phyloP scores from a whole-genome alignment of 2,888 invertebrate genomes.

The Oeneis ivallda region DNA sequence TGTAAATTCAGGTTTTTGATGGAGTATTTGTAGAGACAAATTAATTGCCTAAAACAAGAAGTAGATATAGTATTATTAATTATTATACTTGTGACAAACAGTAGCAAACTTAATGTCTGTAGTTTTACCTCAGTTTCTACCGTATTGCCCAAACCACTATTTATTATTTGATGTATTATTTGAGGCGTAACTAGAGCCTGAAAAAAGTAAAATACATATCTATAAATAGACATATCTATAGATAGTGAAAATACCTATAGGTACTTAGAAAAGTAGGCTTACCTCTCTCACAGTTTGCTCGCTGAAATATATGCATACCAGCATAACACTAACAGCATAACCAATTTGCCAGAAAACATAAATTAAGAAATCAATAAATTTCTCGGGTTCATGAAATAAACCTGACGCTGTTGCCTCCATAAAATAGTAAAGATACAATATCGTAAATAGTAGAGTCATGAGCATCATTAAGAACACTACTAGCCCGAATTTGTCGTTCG shows the following conservation, averaged over 20 bases:
- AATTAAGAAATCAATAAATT: constrained; percentile 55
- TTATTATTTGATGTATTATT: constrained; percentile 59
- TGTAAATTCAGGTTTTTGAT: constrained; percentile 55
- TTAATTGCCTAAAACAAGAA: constrained; percentile 54
- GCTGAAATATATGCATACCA: constrained; percentile 51
- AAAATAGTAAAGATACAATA: constrained; percentile 63
- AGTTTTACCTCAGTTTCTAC: constrained; percentile 55
- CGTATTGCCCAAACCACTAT: constrained; percentile 50
- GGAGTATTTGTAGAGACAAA: constrained; percentile 59
- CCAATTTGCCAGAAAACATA: constrained; percentile 60
- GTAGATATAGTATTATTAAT: no score
- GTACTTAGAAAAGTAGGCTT: constrained; percentile 31
- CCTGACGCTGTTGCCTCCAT: constrained; percentile 69
- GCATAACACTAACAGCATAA: constrained; percentile 50
- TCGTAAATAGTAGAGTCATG: constrained; percentile 48
- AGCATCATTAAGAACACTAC: constrained; percentile 52
- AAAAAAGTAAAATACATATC: constrained; percentile 35
- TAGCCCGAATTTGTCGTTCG: constrained; percentile 53
- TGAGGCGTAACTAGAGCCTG: constrained; percentile 57
- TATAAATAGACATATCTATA: no score
- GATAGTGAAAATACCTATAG: no score
- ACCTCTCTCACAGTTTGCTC: constrained; percentile 55
- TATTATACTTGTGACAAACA: no score
- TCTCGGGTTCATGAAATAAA: constrained; percentile 54
- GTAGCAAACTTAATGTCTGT: neutral